Conservation (phyloP, 2,888 invertebrate species). For the Oligia latruncula region DNA sequence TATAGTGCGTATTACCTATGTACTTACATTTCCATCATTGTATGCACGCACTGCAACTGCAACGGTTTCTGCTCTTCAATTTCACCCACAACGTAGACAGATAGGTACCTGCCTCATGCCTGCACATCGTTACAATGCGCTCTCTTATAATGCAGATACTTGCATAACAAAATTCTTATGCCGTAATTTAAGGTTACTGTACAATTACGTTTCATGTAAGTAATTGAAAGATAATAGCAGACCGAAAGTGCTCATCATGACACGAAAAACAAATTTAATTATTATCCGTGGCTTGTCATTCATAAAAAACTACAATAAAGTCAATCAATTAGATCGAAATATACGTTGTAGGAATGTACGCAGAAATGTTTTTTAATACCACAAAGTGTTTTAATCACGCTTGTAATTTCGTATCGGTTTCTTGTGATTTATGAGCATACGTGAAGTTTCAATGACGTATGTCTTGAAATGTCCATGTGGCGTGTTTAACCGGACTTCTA, state of each 20-base stretch:
- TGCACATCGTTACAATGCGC: conserved; percentile 36
- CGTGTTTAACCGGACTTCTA: background rate
- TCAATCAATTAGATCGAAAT: conserved; percentile 56
- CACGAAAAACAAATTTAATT: conserved; percentile 44
- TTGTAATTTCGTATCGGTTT: conserved; percentile 48
- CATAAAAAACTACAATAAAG: conserved; percentile 53
- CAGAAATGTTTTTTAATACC: conserved; percentile 38
- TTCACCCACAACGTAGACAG: conserved; percentile 44
- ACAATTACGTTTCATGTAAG: conserved; percentile 38
- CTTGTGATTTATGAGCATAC: conserved; percentile 31
- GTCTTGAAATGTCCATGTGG: conserved; percentile 3
- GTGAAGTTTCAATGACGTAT: conserved; percentile 36
- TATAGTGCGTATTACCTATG: conserved; percentile 16
- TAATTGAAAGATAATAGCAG: conserved; percentile 50
- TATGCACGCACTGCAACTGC: conserved; percentile 50
- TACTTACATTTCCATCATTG: conserved; percentile 44
- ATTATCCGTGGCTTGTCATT: conserved; percentile 25
- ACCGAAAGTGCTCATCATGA: conserved; percentile 61
- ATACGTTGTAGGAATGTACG: conserved; percentile 25
- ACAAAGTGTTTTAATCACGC: conserved; percentile 44
- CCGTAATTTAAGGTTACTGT: conserved; percentile 50
- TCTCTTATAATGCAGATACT: conserved; percentile 33
- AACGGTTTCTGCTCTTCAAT: conserved; percentile 57
- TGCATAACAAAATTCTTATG: conserved; percentile 41
- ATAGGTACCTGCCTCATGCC: conserved; percentile 19